Base-by-base conservation (phyloP, 1,140 invertebrate species). In the Habropoda laboriosa region DNA sequence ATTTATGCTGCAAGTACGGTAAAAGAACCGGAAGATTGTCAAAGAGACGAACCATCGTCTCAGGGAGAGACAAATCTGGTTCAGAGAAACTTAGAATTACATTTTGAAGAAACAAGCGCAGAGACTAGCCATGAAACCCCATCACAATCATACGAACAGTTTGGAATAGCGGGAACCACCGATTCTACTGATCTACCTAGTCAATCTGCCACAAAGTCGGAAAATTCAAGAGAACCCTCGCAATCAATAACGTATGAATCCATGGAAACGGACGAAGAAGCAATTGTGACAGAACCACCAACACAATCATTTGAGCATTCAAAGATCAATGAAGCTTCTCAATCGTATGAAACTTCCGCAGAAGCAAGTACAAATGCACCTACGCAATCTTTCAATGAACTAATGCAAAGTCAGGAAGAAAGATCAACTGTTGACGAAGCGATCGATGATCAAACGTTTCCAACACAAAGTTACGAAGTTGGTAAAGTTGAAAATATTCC, bases 391-490 rank as follows among this genome's bases (percentile, higher is more conserved):
- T 92, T 90, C 35, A 92, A 90, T 13, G 90, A 92, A 55, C 83
- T 90, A 0, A 82, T 91, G 58, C 86, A 90, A 42, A 81, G 83
- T 40, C 87, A 90, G 21, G 87, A 89, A 0, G 89, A 87, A 2
- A 83, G 86, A 38, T 68, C 80, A 7, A 72, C 60, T 2, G 63
- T 78, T 0, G 86, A 87, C 2, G 87, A 90, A 10, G 51, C 82
- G 1, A 74, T 81, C 8, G 92, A 93, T 30, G 91, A 93, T 79
- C 89, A 89, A 13, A 91, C 88, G 58, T 93, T 93, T 12, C 91
- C 92, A 0, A 92, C 89, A 0, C 92, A 93, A 49, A 93, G 91
- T 51, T 93, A 92, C 16, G 90, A 93, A 13, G 88, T 93, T 1
- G 91, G 85, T 4, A 93, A 93, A 53, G 51, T 87, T 1, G 91